Evolutionary conservation across 2,888 invertebrate genomes (phyloP).

Genomic region (Stenurella melanura): DNA sequence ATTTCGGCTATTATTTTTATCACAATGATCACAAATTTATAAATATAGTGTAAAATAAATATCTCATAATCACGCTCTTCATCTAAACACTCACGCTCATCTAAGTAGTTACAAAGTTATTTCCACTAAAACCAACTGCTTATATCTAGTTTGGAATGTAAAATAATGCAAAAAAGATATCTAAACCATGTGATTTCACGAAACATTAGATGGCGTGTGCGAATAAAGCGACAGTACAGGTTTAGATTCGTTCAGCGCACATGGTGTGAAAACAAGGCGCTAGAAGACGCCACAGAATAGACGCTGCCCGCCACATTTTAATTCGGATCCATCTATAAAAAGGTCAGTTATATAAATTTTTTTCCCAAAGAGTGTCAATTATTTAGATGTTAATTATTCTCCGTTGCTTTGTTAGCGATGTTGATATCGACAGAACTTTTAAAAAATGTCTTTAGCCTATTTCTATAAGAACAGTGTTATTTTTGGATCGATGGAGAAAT

Average conservation of each 20-base stretch:
- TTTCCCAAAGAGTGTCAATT: neutral
- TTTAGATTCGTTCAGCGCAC: slow-evolving; percentile 16
- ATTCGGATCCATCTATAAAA: slow-evolving; percentile 5
- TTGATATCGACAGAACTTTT: neutral
- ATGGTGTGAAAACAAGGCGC: slow-evolving; percentile 28
- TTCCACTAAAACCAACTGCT: slow-evolving; percentile 13
- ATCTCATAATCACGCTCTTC: neutral
- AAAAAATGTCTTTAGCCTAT: neutral
- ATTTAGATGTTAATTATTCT: too few relatives aligned
- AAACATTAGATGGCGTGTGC: slow-evolving; percentile 38
- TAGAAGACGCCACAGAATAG: slow-evolving; percentile 38
- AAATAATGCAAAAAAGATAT: slow-evolving; percentile 31
- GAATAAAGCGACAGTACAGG: slow-evolving; percentile 29
- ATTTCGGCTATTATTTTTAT: too few relatives aligned
- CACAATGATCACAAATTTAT: too few relatives aligned
- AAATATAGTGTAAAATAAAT: neutral
- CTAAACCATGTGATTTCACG: slow-evolving; percentile 33
- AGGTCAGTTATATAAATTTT: slow-evolving; percentile 23
- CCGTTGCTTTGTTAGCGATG: neutral
- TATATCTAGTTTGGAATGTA: slow-evolving; percentile 27
- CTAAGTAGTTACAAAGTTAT: neutral
- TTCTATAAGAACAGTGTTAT: neutral
- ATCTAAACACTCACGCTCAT: neutral
- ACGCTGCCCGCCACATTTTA: neutral
- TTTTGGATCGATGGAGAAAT: neutral